Evolutionary conservation across 2,888 invertebrate genomes (phyloP).

Genomic region (Xestia xanthographa): DNA sequence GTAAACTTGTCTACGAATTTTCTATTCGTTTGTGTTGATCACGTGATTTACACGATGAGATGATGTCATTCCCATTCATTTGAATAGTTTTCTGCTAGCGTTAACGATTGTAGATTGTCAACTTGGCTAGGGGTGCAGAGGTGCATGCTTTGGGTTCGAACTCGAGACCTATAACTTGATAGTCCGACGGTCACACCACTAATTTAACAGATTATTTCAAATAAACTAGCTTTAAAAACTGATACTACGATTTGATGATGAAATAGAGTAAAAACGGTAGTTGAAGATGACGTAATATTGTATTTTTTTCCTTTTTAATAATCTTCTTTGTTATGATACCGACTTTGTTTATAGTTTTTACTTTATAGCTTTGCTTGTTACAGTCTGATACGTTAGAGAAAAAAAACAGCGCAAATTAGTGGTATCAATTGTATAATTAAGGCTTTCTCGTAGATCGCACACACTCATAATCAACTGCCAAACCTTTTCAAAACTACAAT

Average conservation of each 20-base stretch:
- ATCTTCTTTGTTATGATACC: constrained; percentile 15
- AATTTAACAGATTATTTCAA: no score
- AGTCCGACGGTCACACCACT: no score
- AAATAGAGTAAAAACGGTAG: constrained; percentile 23
- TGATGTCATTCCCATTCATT: no score
- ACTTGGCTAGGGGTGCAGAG: no score
- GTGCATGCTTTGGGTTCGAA: no score
- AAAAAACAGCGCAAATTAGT: background rate
- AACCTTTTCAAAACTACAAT: background rate
- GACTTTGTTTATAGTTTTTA: constrained; percentile 3
- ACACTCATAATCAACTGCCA: background rate
- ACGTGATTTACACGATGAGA: no score
- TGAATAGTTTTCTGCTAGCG: no score
- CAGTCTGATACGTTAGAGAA: background rate
- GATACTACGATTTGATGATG: background rate
- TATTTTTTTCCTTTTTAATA: constrained; percentile 20
- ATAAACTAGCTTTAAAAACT: background rate
- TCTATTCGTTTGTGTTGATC: no score
- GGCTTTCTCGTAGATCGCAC: background rate
- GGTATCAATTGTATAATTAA: background rate
- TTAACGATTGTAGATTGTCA: no score
- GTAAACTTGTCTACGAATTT: no score
- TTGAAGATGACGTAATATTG: constrained; percentile 24
- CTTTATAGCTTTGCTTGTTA: constrained; percentile 8
- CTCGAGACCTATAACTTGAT: no score